A percentile compares a stretch with the other conserved stretches of the same genome.
Conservation (phyloP, 2,888 invertebrate genomes). For the Andrena marginata region DNA sequence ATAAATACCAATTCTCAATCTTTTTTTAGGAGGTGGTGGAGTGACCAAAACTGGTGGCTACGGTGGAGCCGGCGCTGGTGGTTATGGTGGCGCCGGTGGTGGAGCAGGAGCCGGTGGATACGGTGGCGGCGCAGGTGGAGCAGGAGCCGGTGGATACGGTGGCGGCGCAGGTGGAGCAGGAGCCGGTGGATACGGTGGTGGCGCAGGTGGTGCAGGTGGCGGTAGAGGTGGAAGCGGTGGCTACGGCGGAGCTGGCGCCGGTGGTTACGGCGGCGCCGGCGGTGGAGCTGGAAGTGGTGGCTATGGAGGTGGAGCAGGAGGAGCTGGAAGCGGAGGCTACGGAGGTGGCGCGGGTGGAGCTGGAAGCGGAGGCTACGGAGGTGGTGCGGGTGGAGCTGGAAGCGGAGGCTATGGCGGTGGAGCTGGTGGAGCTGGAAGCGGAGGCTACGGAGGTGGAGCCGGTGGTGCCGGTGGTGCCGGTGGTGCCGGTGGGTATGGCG, state of each 20-base stretch:
- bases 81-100: slow-evolving; percentile 6
- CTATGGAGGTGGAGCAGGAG: neutral
- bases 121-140: slow-evolving; percentile 30
- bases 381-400: slow-evolving; percentile 18
- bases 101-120: slow-evolving; percentile 25
- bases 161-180: slow-evolving; percentile 31
- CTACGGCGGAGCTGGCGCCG: neutral
- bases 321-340: slow-evolving; percentile 17
- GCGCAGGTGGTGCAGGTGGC: slow-evolving; percentile 16
- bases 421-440: too few species aligned
- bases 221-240: slow-evolving; percentile 18
- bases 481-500: slow-evolving; percentile 13
- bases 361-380: slow-evolving; percentile 9
- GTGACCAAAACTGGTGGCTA: slow-evolving; percentile 3
- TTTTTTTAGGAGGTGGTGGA: too few species aligned
- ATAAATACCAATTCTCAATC: too few species aligned
- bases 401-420: too few species aligned
- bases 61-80: neutral
- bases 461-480: slow-evolving; percentile 13
- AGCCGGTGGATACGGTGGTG: neutral
- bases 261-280: too few species aligned
- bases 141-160: slow-evolving; percentile 19
- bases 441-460: too few species aligned
- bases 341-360: slow-evolving; percentile 26
- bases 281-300: neutral